Evolutionary conservation across 2,888 invertebrate genomes (phyloP).

Genomic region (Crepidodera aurea): DNA sequence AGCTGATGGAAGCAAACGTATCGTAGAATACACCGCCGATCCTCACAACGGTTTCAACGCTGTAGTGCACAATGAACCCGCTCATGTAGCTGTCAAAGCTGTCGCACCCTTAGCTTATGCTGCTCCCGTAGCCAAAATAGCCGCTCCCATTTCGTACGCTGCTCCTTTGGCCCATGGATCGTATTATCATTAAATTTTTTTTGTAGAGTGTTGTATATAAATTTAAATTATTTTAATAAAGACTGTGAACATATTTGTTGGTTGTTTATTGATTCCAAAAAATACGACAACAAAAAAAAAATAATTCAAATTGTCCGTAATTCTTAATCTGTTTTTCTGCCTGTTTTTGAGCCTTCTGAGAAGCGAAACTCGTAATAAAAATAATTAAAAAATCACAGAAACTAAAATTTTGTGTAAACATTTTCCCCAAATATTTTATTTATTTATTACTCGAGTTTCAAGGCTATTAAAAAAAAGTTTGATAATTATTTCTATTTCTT

Average conservation of each 20-base stretch:
- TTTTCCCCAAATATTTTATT: too few relatives aligned
- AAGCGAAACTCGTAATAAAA: too few relatives aligned
- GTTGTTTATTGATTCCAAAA: neutral
- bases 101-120: slow-evolving; percentile 32
- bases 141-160: neutral
- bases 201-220: neutral
- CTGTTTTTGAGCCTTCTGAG: too few relatives aligned
- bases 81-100: slow-evolving; percentile 42
- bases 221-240: neutral
- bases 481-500: too few relatives aligned
- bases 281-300: neutral
- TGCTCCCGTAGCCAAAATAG: slow-evolving; percentile 16
- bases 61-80: slow-evolving; percentile 61
- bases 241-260: neutral
- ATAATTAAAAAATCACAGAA: too few relatives aligned
- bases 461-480: too few relatives aligned
- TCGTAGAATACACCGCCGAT: slow-evolving; percentile 65
- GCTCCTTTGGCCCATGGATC: neutral
- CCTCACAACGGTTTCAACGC: slow-evolving; percentile 65
- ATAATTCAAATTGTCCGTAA: too few relatives aligned
- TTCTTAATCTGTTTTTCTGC: too few relatives aligned
- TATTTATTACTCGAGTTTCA: too few relatives aligned
- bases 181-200: neutral
- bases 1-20: slow-evolving; percentile 64
- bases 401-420: too few relatives aligned